Evolutionary conservation across 2,113 vertebrate genomes (phyloP), one percentile per base, ranked within the genome.

Genomic region (Paracanthobrama guichenoti): DNA sequence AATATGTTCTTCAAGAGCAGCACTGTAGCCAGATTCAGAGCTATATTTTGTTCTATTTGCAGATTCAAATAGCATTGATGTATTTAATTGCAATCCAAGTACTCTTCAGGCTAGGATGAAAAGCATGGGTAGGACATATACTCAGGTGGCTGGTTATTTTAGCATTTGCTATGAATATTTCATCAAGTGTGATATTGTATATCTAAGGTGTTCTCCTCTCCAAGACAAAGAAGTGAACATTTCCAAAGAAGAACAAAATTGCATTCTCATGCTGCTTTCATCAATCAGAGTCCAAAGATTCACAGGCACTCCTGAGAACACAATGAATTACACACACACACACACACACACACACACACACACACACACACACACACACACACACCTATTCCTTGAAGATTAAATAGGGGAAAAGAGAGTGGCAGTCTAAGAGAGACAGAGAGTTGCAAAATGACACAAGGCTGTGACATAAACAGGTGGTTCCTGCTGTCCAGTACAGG

Each of bases 81-180:
- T 79, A 84, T 79, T 69, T 81, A 66, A 42, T 85, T 67, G 14
- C 44, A 73, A 82, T 80, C n/a, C 75, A 62, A 81, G 55, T 53
- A 42, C 53, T 82, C 66, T 86, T 87, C 64, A 64, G 9, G 82
- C 26, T 64, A 64, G 18, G 81, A 82, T 5, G 69, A 50, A 80
- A 81, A 20, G 59, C 77, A 82, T 46, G 78, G 85, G 87, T 53
- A 85, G 46, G 62, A 86, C 79, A 82, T 71, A 79, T 42, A 59
- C 69, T 83, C 84, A 71, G 72, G 79, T 86, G 82, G 88, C 82
- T 81, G 86, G 78, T 80, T 87, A 87, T 90, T 81, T 87, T 82
- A 69, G 81, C 83, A 76, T 90, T 75, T 88, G 74, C 81, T 78
- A 91, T 88, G 84, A 81, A 90, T 89, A 87, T 89, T 92, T 88